These are phyloP conservation scores for Thalassoma bifasciatum DNA, from an alignment of 2,113 vertebrate genomes.

Conservation along the genomic window DNA sequence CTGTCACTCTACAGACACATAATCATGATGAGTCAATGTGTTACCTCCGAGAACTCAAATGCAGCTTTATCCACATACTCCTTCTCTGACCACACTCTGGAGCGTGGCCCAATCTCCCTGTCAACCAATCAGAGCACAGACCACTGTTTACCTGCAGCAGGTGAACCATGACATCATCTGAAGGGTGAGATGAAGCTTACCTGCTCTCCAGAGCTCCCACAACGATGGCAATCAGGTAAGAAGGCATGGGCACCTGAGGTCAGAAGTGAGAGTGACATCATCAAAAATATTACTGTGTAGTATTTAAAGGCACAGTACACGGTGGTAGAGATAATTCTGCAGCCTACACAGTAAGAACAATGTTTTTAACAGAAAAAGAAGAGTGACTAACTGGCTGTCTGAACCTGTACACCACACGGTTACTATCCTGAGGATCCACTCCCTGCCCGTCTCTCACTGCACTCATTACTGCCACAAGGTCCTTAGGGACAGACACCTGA, in stretches of 20 bases:
- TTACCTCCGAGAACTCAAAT: slow-evolving; percentile 94
- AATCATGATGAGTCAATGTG: slow-evolving; percentile 15
- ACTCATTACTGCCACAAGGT: slow-evolving; percentile 96
- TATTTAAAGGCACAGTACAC: not conserved
- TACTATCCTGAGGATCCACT: slow-evolving; percentile 86
- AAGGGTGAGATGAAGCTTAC: slow-evolving; percentile 66
- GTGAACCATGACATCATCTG: not conserved
- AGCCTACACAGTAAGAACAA: not conserved
- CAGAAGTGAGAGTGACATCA: slow-evolving; percentile 7
- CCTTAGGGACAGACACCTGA: slow-evolving; percentile 87
- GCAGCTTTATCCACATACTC: slow-evolving; percentile 92
- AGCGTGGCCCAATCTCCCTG: slow-evolving; percentile 93
- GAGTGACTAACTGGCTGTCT: slow-evolving; percentile 86
- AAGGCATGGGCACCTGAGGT: slow-evolving; percentile 93
- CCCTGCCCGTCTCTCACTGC: slow-evolving; percentile 89
- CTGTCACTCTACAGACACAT: too few relatives aligned
- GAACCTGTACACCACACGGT: slow-evolving; percentile 87
- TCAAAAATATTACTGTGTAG: too few relatives aligned
- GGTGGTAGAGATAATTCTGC: too few relatives aligned
- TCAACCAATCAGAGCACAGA: slow-evolving; percentile 46
- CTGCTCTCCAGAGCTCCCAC: slow-evolving; percentile 95
- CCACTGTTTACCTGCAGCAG: slow-evolving; percentile 6
- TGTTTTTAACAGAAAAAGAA: not conserved
- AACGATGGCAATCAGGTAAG: slow-evolving; percentile 94
- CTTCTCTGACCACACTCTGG: slow-evolving; percentile 95